A percentile compares a stretch with the other conserved stretches of the same genome.
phyloP scores from a whole-genome alignment of 2,113 vertebrate species.

The Nesogale talazaci region DNA sequence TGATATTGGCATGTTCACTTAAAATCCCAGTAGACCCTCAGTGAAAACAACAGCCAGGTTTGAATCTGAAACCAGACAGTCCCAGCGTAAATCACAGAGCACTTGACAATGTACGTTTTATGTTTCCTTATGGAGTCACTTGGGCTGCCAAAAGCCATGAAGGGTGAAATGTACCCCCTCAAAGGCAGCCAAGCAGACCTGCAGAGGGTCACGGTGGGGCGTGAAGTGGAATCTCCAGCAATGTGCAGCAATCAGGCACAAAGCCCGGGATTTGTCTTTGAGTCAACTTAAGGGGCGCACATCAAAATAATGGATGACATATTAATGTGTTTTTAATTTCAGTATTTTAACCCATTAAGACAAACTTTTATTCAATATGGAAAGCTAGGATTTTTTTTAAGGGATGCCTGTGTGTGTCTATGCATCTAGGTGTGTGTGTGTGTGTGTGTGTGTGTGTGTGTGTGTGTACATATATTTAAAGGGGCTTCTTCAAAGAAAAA shows the following conservation, averaged over 20 bases:
- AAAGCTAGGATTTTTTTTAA: neutral
- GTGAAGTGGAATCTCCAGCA: neutral
- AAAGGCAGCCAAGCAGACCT: neutral
- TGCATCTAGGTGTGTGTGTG: neutral
- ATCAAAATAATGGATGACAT: neutral
- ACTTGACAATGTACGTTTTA: neutral
- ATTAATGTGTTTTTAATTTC: constrained; percentile 53
- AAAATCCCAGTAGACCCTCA: constrained; percentile 14
- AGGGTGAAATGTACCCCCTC: neutral
- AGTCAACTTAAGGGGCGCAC: neutral
- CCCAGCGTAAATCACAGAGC: neutral
- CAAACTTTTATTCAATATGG: constrained; percentile 48
- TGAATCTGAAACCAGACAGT: neutral
- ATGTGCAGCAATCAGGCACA: neutral
- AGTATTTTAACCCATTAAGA: neutral
- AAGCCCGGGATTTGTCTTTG: constrained; percentile 34
- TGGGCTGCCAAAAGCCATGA: neutral
- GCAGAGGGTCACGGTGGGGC: neutral
- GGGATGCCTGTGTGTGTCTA: neutral
- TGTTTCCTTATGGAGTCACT: neutral
- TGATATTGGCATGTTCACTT: neutral
- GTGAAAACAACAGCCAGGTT: constrained; percentile 1
- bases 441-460: neutral
- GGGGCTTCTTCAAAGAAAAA: no score
- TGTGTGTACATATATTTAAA: neutral